A percentile compares a stretch with the other conserved stretches of the same genome.
Evolutionary conservation across 2,797 vertebrate species (phyloP).

Genomic region (Anableps anableps): DNA sequence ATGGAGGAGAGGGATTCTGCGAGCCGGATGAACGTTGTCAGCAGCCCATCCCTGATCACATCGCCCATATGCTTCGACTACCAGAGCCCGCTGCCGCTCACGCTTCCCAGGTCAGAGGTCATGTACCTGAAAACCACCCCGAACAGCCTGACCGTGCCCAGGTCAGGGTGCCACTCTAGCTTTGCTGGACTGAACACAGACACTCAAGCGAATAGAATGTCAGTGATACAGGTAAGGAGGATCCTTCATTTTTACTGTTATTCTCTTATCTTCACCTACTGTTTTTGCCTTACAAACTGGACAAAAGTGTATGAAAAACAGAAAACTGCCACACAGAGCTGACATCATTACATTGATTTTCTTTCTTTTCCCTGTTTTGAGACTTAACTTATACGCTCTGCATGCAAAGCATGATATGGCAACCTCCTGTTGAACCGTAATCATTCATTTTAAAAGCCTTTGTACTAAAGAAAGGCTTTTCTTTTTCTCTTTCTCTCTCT

Average conservation of each 20-base stretch:
- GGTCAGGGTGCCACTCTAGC: conserved; percentile 98
- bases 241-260: conserved; percentile 62
- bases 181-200: conserved; percentile 95
- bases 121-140: conserved; percentile 99
- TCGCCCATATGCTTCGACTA: conserved; percentile 99
- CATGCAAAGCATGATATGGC: conserved; percentile 45
- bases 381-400: conserved; percentile 42
- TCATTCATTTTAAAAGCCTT: conserved; percentile 41
- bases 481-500: conserved; percentile 20
- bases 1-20: conserved; percentile 97
- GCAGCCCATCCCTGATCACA: conserved; percentile 98
- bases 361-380: conserved; percentile 33
- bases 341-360: conserved; percentile 62
- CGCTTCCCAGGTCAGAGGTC: conserved; percentile 98
- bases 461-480: conserved; percentile 22
- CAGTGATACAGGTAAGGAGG: conserved; percentile 98
- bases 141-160: conserved; percentile 97
- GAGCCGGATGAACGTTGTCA: conserved; percentile 99
- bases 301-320: conserved; percentile 64
- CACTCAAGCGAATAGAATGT: conserved; percentile 96
- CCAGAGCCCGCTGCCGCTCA: conserved; percentile 98
- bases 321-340: conserved; percentile 49
- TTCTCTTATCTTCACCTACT: conserved; percentile 67
- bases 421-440: conserved; percentile 31
- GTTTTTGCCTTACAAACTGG: conserved; percentile 71